A percentile compares a stretch with the other conserved stretches of the same genome.
Evolutionary conservation across 2,888 invertebrate species (phyloP).

Genomic region (Clistopyga incitator): DNA sequence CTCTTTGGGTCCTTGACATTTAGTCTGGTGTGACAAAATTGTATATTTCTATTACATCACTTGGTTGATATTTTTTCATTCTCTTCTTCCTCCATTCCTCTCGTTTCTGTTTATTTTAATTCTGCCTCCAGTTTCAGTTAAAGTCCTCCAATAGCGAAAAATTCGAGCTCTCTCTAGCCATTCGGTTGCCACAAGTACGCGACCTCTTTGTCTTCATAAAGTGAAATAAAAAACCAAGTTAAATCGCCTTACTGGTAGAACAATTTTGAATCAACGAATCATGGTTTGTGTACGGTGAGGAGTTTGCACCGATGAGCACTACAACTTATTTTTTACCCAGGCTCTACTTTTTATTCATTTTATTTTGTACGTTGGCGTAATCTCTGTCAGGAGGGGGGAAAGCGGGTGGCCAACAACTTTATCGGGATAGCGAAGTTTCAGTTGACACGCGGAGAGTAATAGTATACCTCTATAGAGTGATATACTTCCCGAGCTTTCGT

Average conservation of each 20-base stretch:
- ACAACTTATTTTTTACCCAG: background rate
- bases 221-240: slow-evolving; percentile 14
- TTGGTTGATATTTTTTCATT: slow-evolving; percentile 13
- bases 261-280: slow-evolving; percentile 47
- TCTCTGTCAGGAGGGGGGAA: slow-evolving; percentile 7
- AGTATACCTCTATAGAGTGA: slow-evolving; percentile 10
- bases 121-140: slow-evolving; percentile 44
- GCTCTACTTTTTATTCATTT: slow-evolving; percentile 15
- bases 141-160: slow-evolving; percentile 50
- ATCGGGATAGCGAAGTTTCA: slow-evolving; percentile 17
- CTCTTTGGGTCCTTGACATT: background rate
- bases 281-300: background rate
- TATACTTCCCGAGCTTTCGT: background rate
- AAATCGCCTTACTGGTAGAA: slow-evolving; percentile 15
- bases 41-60: slow-evolving; percentile 1
- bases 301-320: background rate
- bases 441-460: background rate
- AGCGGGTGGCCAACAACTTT: slow-evolving; percentile 11
- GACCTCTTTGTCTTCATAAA: slow-evolving; percentile 2
- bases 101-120: slow-evolving; percentile 8
- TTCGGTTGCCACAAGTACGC: background rate
- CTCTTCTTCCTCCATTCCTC: background rate
- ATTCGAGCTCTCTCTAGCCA: background rate
- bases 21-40: slow-evolving; percentile 1
- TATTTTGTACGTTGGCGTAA: slow-evolving; percentile 25